Evolutionary conservation across 1,140 invertebrate species (phyloP).

Genomic region (Camponotus pennsylvanicus): DNA sequence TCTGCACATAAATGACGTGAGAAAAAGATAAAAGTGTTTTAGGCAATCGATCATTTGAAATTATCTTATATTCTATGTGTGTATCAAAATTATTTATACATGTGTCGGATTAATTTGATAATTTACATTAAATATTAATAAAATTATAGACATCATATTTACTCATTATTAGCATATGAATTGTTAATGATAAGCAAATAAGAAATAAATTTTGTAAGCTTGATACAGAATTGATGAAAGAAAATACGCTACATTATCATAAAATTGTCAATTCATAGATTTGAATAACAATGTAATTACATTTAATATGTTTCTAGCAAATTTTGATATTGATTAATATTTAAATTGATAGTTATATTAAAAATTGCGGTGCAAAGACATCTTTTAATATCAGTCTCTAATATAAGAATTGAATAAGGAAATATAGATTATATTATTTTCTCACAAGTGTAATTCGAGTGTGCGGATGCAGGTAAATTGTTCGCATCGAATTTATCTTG

Average conservation of each 20-base stretch:
- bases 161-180: not conserved
- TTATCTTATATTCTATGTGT: not conserved
- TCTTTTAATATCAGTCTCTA: not conserved
- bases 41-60: slow-evolving; percentile 9
- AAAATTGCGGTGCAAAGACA: not conserved
- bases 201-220: not conserved
- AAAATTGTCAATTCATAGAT: not conserved
- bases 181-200: slow-evolving; percentile 1
- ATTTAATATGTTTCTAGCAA: not conserved
- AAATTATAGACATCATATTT: not conserved
- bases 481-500: slow-evolving; percentile 73
- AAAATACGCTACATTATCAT: not conserved
- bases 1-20: slow-evolving; percentile 29
- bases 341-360: not conserved
- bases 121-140: not conserved
- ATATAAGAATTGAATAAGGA: not conserved
- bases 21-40: slow-evolving; percentile 17
- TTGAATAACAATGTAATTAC: not conserved
- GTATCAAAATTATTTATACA: no score
- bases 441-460: slow-evolving; percentile 71
- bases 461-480: slow-evolving; percentile 80
- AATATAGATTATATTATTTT: slow-evolving; percentile 43
- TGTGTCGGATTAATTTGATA: not conserved
- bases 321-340: slow-evolving; percentile 1
- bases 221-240: not conserved